phyloP scores from a whole-genome alignment of 2,113 vertebrate species.

The Holacanthus passer region DNA sequence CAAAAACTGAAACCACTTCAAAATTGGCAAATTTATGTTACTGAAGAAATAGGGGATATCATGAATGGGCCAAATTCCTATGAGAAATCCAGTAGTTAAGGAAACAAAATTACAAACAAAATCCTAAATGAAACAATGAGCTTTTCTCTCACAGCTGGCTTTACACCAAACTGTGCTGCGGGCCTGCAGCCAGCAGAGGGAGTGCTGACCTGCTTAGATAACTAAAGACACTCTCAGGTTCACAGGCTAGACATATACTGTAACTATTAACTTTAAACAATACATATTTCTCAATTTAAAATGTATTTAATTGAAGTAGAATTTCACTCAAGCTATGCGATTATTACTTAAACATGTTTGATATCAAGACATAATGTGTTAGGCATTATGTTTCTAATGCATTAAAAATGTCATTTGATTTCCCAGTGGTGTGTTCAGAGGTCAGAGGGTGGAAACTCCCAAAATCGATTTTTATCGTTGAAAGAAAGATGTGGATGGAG shows the following conservation, averaged over 20 bases:
- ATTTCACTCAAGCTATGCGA: background rate
- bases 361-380: slow-evolving; percentile 9
- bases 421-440: slow-evolving; percentile 49
- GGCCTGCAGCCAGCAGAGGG: slow-evolving; percentile 67
- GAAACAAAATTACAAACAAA: background rate
- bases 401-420: slow-evolving; percentile 55
- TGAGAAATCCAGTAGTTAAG: too few species aligned
- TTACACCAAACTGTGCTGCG: slow-evolving; percentile 18
- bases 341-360: slow-evolving; percentile 17
- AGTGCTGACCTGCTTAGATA: slow-evolving; percentile 49
- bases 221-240: slow-evolving; percentile 17
- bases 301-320: background rate
- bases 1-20: background rate
- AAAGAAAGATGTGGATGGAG: slow-evolving; percentile 27
- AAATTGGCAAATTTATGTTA: background rate
- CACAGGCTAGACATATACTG: background rate
- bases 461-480: slow-evolving; percentile 51
- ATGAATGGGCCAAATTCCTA: too few species aligned
- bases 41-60: background rate
- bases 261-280: slow-evolving; percentile 4
- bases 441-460: slow-evolving; percentile 50
- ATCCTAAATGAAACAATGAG: background rate
- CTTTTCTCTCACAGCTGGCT: background rate
- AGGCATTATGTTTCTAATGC: slow-evolving; percentile 31
- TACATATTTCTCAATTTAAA: background rate